Conservation (phyloP, 1,140 invertebrate species). For the Procambarus clarkii region DNA sequence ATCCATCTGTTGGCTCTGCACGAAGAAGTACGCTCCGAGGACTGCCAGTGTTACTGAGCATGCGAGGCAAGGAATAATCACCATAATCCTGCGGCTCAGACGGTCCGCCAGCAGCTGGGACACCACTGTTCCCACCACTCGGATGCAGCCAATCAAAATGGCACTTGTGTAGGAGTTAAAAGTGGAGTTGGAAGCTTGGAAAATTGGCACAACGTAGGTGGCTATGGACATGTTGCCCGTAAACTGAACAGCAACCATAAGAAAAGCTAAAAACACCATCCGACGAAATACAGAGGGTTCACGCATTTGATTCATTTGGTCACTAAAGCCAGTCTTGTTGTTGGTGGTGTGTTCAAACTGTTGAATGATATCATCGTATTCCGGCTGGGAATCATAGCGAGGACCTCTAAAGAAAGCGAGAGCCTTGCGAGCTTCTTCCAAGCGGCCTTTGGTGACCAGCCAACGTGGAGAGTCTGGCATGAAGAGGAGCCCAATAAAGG, state of each 20-base stretch:
- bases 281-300: conserved; percentile 44
- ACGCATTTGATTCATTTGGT: conserved; percentile 52
- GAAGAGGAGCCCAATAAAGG: conserved; percentile 59
- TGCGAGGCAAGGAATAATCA: conserved; percentile 30
- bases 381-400: conserved; percentile 28
- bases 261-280: conserved; percentile 47
- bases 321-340: conserved; percentile 12
- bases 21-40: conserved; percentile 64
- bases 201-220: conserved; percentile 65
- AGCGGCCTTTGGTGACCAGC: conserved; percentile 57
- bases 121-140: conserved; percentile 46
- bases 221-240: conserved; percentile 62
- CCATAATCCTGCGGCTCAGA: conserved; percentile 36
- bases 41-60: conserved; percentile 32
- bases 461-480: conserved; percentile 71
- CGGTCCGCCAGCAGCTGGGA: conserved; percentile 57
- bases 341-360: conserved; percentile 39
- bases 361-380: conserved; percentile 40
- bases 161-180: conserved; percentile 56
- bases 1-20: conserved; percentile 21
- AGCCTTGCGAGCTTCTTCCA: conserved; percentile 54
- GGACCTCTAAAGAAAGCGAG: conserved; percentile 59
- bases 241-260: conserved; percentile 63
- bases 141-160: conserved; percentile 40
- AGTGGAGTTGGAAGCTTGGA: conserved; percentile 46